These are phyloP conservation scores for Cylindroiulus punctatus DNA, from an alignment of 2,888 invertebrate species.

Conservation along the genomic window DNA sequence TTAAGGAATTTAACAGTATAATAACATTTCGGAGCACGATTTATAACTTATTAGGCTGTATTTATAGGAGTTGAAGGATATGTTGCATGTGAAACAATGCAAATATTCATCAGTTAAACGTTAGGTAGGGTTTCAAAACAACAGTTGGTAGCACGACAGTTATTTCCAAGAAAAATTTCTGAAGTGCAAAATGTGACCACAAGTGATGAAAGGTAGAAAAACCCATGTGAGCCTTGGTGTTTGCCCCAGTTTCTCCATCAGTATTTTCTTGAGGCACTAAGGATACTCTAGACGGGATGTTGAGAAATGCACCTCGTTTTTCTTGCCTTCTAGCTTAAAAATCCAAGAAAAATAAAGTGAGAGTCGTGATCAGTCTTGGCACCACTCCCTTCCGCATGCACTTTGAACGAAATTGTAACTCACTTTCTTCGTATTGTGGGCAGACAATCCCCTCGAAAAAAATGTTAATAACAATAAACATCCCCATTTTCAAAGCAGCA, in stretches of 20 bases:
- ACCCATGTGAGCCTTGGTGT: conserved; percentile 44
- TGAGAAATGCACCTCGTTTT: conserved; percentile 34
- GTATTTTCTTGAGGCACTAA: neutral
- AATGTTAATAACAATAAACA: conserved; percentile 46
- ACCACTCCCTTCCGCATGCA: conserved; percentile 50
- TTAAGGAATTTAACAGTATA: too few species aligned
- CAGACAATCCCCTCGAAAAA: conserved; percentile 47
- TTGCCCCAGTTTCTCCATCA: conserved; percentile 49
- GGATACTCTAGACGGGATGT: neutral
- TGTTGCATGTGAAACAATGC: neutral
- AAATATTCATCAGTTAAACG: neutral
- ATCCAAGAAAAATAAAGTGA: conserved; percentile 43
- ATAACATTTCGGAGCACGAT: neutral
- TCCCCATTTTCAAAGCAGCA: conserved; percentile 27
- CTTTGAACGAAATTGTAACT: conserved; percentile 34
- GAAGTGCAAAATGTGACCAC: neutral
- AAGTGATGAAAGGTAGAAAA: conserved; percentile 26
- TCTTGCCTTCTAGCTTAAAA: conserved; percentile 46
- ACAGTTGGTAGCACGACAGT: neutral
- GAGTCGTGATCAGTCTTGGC: conserved; percentile 35
- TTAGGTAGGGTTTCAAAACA: neutral
- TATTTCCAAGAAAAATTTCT: neutral
- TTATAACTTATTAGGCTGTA: neutral
- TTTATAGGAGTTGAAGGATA: neutral
- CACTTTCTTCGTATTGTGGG: conserved; percentile 42